phyloP scores from a whole-genome alignment of 2,888 invertebrate genomes.

The Eubasilissa splendida region DNA sequence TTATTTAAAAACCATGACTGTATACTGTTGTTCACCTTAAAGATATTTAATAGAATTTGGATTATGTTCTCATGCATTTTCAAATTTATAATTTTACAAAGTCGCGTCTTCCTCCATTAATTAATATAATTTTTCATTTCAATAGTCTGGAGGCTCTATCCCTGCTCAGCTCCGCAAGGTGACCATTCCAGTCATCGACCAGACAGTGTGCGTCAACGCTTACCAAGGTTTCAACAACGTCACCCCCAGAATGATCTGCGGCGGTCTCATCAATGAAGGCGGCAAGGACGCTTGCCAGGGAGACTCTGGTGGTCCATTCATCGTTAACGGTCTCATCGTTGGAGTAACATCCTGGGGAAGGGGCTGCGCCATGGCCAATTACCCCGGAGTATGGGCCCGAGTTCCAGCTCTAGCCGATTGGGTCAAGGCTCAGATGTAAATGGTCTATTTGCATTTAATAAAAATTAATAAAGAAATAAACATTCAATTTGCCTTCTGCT shows the following conservation, averaged over 20 bases:
- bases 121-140: neutral
- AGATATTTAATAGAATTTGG: too few species aligned
- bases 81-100: neutral
- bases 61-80: neutral
- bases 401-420: constrained; percentile 19
- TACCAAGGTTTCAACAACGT: constrained; percentile 65
- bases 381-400: constrained; percentile 34
- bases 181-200: constrained; percentile 65
- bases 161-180: constrained; percentile 66
- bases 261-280: constrained; percentile 63
- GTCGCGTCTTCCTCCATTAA: too few species aligned
- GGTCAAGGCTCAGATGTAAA: constrained; percentile 17
- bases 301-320: constrained; percentile 75
- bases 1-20: too few species aligned
- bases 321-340: constrained; percentile 66
- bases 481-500: too few species aligned
- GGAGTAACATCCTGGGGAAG: constrained; percentile 76
- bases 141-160: constrained; percentile 61
- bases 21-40: too few species aligned
- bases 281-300: constrained; percentile 71
- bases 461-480: too few species aligned
- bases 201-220: constrained; percentile 64
- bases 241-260: constrained; percentile 69
- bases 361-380: constrained; percentile 68
- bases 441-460: too few species aligned